phyloP scores from a whole-genome alignment of 2,797 vertebrate species.

The Takifugu rubripes region DNA sequence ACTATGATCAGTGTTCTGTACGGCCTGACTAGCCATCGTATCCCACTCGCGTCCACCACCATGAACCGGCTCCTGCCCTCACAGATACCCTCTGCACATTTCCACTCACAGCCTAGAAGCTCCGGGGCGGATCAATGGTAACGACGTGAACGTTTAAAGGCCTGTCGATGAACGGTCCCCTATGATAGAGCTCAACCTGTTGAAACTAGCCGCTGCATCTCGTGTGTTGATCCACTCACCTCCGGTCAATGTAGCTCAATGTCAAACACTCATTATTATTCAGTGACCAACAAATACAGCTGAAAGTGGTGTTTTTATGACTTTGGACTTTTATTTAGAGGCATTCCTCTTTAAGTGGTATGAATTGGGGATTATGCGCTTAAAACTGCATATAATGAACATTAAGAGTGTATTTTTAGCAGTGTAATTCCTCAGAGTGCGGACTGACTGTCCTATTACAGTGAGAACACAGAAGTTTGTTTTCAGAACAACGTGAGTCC shows the following conservation, averaged over 20 bases:
- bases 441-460: constrained; percentile 6
- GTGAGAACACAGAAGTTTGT: constrained; percentile 1
- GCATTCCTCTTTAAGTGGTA: not conserved
- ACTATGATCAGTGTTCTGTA: constrained; percentile 75
- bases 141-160: constrained; percentile 79
- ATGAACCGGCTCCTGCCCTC: constrained; percentile 58
- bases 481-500: no score
- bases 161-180: constrained; percentile 77
- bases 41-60: constrained; percentile 69
- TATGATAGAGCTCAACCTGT: constrained; percentile 68
- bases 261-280: constrained; percentile 61
- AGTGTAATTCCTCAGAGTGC: not conserved
- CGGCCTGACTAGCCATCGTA: constrained; percentile 73
- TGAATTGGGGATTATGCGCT: not conserved
- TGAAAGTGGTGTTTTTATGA: not conserved
- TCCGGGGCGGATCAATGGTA: constrained; percentile 82
- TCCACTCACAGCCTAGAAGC: constrained; percentile 54
- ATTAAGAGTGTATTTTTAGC: no score
- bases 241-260: constrained; percentile 65
- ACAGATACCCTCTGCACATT: constrained; percentile 44
- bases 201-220: constrained; percentile 65
- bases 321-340: no score
- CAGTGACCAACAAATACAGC: constrained; percentile 34
- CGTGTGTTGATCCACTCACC: constrained; percentile 60
- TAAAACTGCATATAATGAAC: not conserved